These are phyloP conservation scores for Melopsittacus undulatus DNA, from an alignment of 2,797 vertebrate species.

Conservation along the genomic window DNA sequence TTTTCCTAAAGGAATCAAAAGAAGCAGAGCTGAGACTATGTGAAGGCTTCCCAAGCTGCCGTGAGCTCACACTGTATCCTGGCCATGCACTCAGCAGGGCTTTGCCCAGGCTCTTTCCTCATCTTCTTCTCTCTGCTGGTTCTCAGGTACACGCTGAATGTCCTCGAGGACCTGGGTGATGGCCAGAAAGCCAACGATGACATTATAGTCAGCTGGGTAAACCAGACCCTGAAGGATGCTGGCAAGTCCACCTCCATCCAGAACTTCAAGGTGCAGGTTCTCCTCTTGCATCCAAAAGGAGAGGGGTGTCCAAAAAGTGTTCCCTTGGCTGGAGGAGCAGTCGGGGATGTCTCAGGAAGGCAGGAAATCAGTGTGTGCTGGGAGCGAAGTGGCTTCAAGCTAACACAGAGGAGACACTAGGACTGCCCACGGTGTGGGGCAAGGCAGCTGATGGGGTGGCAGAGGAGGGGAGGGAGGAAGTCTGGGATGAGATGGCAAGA, in stretches of 20 bases:
- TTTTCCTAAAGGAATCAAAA: neutral
- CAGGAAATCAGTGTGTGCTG: neutral
- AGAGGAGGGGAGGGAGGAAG: neutral
- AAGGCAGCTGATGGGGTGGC: neutral
- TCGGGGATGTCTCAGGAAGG: neutral
- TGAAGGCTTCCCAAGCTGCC: neutral
- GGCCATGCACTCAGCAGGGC: neutral
- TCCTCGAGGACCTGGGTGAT: constrained; percentile 89
- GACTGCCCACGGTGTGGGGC: too few species aligned
- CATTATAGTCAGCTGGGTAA: constrained; percentile 93
- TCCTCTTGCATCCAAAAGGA: neutral
- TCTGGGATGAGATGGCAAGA: neutral
- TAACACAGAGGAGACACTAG: neutral
- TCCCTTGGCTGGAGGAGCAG: neutral
- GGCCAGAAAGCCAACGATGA: constrained; percentile 92
- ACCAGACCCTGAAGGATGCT: constrained; percentile 84
- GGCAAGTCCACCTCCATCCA: constrained; percentile 90
- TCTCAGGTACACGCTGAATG: constrained; percentile 89
- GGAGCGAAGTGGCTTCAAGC: neutral
- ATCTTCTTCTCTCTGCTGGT: neutral
- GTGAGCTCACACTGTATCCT: neutral
- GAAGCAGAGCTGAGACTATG: neutral
- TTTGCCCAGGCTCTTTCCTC: neutral
- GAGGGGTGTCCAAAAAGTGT: fast-evolving
- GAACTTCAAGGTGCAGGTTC: constrained; percentile 88